Evolutionary conservation across 2,113 vertebrate species (phyloP), one percentile per base, ranked within the genome.

Genomic region (Grus americana): DNA sequence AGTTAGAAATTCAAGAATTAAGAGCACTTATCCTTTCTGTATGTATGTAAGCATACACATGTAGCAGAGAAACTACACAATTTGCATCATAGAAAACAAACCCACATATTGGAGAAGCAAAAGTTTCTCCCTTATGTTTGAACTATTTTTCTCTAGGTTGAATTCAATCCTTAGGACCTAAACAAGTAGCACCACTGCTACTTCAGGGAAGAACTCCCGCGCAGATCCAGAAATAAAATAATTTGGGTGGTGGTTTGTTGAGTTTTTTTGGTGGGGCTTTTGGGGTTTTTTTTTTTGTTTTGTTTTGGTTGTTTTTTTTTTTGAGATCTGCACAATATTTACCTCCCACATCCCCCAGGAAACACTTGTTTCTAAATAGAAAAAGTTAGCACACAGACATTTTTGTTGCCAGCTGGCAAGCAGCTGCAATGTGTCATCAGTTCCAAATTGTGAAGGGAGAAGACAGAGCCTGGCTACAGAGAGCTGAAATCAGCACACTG

Each of bases 41-140:
- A 30, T 3, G 3, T 30, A 62, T 2, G 5, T 19, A 50, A 61
- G 49, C 12, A 55, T 3, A 23, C 5, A 62, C 15, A 50, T 0
- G 0, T 22, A 59, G 61, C 34, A 88, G 12, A 84, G 38, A 66
- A 90, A 47, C n/a, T 10, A 40, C 6, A 0, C 7, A 1, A 47
- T 19, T 24, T 79, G 30, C 18, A 76, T 26, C 21, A 38, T 36
- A 88, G 30, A 44, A 32, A 57, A 57, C 32, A 68, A 61, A 66
- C 40, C 5, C 46, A 10, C 2, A 20, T 4, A 68, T 5, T 21
- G 9, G 27, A 38, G 44, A 84, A 62, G 19, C 3, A 5, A 6
- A 86, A 68, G 21, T 36, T 70, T 46, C 61, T 81, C 30, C 32
- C 12, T 38, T 16, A 26, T 2, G 1, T 70, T 29, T 44, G 26